Conservation (phyloP, 2,797 vertebrate species). For the Salmo trutta region DNA sequence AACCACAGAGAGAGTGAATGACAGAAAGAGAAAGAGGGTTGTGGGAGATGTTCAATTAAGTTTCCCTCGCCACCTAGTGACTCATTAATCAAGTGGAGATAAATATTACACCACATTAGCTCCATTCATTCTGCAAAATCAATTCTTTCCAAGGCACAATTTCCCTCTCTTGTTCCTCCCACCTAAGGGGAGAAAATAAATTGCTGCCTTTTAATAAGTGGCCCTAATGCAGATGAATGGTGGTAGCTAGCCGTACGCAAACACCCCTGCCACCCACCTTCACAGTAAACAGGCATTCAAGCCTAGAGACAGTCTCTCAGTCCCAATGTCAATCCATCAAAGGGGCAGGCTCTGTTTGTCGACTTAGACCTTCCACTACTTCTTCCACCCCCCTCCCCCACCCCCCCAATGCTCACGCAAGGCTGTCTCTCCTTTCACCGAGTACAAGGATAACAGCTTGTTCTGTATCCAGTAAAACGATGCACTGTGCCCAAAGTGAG, state of each 20-base stretch:
- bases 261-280: conserved; percentile 29
- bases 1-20: not conserved
- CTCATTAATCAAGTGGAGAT: conserved; percentile 65
- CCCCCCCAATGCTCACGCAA: not conserved
- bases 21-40: not conserved
- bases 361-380: not conserved
- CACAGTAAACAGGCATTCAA: conserved; percentile 47
- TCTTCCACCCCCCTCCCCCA: not conserved
- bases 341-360: not conserved
- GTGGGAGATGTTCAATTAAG: conserved; percentile 67
- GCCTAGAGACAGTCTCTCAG: conserved; percentile 34
- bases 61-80: conserved; percentile 38
- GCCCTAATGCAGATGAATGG: conserved; percentile 73
- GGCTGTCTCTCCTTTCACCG: not conserved
- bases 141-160: conserved; percentile 53
- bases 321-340: conserved; percentile 33
- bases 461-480: not conserved
- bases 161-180: conserved; percentile 24
- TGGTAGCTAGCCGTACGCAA: conserved; percentile 50
- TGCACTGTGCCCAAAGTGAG: not conserved
- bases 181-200: conserved; percentile 61
- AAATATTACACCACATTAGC: conserved; percentile 69
- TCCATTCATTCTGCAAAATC: conserved; percentile 68
- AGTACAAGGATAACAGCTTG: not conserved
- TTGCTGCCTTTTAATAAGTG: conserved; percentile 68